These are phyloP conservation scores for Percopsis omiscomaycus DNA, from an alignment of 2,797 vertebrate species.

Conservation along the genomic window DNA sequence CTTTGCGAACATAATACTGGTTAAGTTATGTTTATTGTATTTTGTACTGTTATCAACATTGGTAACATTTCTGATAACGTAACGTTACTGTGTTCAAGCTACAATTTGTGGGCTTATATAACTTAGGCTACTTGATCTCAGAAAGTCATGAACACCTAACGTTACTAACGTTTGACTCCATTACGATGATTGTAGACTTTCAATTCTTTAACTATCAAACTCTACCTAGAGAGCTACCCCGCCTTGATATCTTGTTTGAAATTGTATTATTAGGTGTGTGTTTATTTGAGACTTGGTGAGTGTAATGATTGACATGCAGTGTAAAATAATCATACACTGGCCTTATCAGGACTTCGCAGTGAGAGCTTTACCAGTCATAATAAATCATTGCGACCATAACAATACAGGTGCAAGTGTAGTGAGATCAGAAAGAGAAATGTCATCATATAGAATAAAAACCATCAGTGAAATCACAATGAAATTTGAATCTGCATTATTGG, in stretches of 20 bases:
- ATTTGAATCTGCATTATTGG: background rate
- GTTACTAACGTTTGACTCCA: background rate
- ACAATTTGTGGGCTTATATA: background rate
- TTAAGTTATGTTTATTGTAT: background rate
- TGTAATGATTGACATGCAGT: constrained; percentile 14
- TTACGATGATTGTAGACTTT: background rate
- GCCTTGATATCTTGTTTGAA: constrained; percentile 13
- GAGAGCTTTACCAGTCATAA: too few relatives aligned
- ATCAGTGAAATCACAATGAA: background rate
- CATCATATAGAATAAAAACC: too few relatives aligned
- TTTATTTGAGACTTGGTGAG: constrained; percentile 54
- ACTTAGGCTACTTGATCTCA: background rate
- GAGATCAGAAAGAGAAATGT: background rate
- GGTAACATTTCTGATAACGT: background rate
- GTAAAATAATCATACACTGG: too few relatives aligned
- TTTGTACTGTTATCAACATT: background rate
- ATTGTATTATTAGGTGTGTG: constrained; percentile 15
- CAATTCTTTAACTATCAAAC: constrained; percentile 4
- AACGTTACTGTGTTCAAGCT: constrained; percentile 2
- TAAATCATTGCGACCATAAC: too few relatives aligned
- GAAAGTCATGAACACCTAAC: background rate
- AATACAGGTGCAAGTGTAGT: background rate
- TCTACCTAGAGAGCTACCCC: constrained; percentile 17
- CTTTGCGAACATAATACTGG: background rate
- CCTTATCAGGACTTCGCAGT: too few relatives aligned